Base-by-base conservation (phyloP, 2,113 vertebrate species). In the Cinclus mexicanus region DNA sequence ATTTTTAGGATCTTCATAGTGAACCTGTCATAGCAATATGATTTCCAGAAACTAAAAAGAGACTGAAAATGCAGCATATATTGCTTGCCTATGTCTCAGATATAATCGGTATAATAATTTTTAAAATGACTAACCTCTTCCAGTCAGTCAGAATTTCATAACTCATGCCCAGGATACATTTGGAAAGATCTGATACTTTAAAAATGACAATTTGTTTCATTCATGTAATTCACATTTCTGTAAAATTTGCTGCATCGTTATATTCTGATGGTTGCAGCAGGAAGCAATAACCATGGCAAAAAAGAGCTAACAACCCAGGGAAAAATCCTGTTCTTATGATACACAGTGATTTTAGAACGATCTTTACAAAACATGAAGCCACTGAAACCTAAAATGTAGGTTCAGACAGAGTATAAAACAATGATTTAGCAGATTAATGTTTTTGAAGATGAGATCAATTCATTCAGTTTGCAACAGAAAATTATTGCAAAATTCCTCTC, bases 241-340 rank as follows among this genome's bases (percentile, higher is more conserved):
- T 65, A 70, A 80, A 90, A 93, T 83, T 56, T 93, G 56, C 75
- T 60, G 50, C 56, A 71, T 69, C 1, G 0, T 86, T 93, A 83
- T 81, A 81, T 86, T 86, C 21, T 89, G 72, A 89, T 92, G 20
- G 1, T 53, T 96, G 72, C 72, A 94, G 53, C 46, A 93, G 69
- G 55, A 93, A 89, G 77, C 42, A 91, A 95, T 86, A 87, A 72
- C 84, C 69, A 68, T 8, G 35, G 50, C 64, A 95, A 93, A 89
- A 84, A 82, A 83, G 63, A 85, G 33, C 33, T 77, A 94, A 87
- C 42, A 88, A 64, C 35, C 4, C 0, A 2, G 31, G 64, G 33
- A 56, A 85, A 94, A 94, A 76, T 56, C 59, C 14, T 91, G 67
- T 91, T 88, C 77, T 94, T 82, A 57, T 24, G 33, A 68, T 18